These are phyloP conservation scores for Hemicordylus capensis DNA, from an alignment of 2,113 vertebrate genomes.

Conservation along the genomic window DNA sequence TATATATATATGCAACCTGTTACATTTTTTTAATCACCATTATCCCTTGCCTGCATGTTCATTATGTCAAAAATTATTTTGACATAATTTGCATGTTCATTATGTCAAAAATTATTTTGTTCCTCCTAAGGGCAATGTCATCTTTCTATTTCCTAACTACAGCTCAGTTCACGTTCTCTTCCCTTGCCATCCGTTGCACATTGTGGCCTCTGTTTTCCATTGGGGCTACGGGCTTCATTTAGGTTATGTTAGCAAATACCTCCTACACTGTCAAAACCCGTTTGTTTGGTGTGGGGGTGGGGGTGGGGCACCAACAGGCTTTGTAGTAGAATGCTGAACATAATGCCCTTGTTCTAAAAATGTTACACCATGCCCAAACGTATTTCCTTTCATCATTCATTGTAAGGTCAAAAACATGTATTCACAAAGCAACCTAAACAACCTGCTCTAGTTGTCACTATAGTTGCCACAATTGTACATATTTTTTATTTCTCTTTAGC, in stretches of 20 bases:
- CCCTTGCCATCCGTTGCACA: not conserved
- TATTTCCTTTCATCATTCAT: not conserved
- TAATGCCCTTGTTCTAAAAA: not conserved
- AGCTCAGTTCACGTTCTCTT: not conserved
- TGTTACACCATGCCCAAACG: not conserved
- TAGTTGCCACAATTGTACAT: too few species aligned
- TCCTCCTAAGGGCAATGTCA: not conserved
- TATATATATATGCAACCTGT: not conserved
- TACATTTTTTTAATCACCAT: not conserved
- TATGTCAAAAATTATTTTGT: too few species aligned
- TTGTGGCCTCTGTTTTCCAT: not conserved
- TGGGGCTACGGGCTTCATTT: not conserved
- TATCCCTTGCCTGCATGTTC: not conserved
- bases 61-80: not conserved
- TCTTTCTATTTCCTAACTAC: not conserved
- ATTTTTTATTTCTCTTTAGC: too few species aligned
- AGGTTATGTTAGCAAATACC: not conserved
- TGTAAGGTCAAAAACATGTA: not conserved
- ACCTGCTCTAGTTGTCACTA: too few species aligned
- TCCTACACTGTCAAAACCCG: not conserved
- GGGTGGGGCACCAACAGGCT: too few species aligned
- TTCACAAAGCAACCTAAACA: not conserved
- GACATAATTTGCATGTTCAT: too few species aligned
- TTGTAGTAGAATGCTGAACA: not conserved
- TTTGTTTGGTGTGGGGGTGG: too few species aligned